Base-by-base conservation (phyloP, 2,888 invertebrate genomes). In the Caenorhabditis sp. region DNA sequence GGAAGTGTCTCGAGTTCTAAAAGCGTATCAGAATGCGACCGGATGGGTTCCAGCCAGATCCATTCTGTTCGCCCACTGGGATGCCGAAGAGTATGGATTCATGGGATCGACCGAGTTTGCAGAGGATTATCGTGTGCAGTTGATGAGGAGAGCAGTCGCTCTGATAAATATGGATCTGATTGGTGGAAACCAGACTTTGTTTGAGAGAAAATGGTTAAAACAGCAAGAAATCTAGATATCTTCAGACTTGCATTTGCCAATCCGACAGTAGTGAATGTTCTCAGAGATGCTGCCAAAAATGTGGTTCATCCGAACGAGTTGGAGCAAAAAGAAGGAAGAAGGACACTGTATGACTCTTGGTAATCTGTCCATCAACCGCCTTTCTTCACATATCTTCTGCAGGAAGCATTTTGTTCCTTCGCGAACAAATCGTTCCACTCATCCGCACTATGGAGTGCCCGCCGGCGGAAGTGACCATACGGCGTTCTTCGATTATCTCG, bases 31-130 rank as follows among this genome's bases (percentile, higher is more conserved):
- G n/a, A 84, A 85, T 9, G 40, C 55, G 5, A 88, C 85, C 90
- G 93, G 92, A 2, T 94, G 93, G 93, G 85, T 90, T 22, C 93
- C 93, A 2, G 87, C 92, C 4, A 84, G 93, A 56, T 92, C 92
- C 1, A 88, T 94, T 37, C 77, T 88, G 8, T 91, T 91, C 68
- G 88, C 89, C 24, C 92, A 92, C 53, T 94, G 93, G 93, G 93
- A 93, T 65, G 93, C 92, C 0, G 93, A 93, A 86, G 93, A 93
- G 80, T 86, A 85, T 58, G 89, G 89, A 2, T 58, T 85, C 8
- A 90, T 93, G 47, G 93, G 93, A 5, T 93, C 93, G 2, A 92
- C 92, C 0, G 94, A 93, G 86, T 93, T 93, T 92, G 92, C 93
- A 3, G 93, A 93, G 89, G 92, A 91, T 37, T 87, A 82, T 78